Evolutionary conservation across 2,797 vertebrate species (phyloP).

Genomic region (Falco cherrug): DNA sequence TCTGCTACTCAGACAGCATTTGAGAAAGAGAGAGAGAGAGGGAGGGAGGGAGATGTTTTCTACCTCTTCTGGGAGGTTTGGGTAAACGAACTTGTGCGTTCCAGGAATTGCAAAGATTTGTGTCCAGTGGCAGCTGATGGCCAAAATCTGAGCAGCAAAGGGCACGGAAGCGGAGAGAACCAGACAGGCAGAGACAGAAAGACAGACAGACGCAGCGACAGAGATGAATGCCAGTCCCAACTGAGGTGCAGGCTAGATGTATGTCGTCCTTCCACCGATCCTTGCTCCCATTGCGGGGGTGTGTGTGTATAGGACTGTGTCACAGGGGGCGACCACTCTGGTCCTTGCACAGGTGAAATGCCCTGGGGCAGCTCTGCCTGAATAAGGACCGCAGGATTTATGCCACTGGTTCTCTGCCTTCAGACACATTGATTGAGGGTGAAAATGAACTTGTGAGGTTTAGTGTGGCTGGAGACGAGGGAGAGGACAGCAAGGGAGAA

Average conservation of each 20-base stretch:
- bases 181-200: slow-evolving; percentile 57
- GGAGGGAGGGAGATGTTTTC: neutral
- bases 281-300: slow-evolving; percentile 51
- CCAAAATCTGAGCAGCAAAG: slow-evolving; percentile 69
- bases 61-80: neutral
- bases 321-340: neutral
- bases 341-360: neutral
- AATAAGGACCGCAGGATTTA: neutral
- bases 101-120: neutral
- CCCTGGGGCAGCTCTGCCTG: neutral
- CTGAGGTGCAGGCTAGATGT: slow-evolving; percentile 60
- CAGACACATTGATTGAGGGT: slow-evolving; percentile 18
- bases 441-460: slow-evolving; percentile 30
- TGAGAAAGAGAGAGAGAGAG: neutral
- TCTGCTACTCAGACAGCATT: slow-evolving; percentile 16
- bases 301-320: slow-evolving; percentile 5
- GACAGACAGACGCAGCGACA: slow-evolving; percentile 51
- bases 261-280: slow-evolving; percentile 70
- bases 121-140: neutral
- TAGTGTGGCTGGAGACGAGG: slow-evolving; percentile 53
- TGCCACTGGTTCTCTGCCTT: slow-evolving; percentile 46
- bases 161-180: slow-evolving; percentile 59
- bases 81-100: neutral
- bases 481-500: slow-evolving; percentile 6
- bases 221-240: slow-evolving; percentile 57